Evolutionary conservation across 2,888 invertebrate species (phyloP).

Genomic region (Drosophila paramelanica): DNA sequence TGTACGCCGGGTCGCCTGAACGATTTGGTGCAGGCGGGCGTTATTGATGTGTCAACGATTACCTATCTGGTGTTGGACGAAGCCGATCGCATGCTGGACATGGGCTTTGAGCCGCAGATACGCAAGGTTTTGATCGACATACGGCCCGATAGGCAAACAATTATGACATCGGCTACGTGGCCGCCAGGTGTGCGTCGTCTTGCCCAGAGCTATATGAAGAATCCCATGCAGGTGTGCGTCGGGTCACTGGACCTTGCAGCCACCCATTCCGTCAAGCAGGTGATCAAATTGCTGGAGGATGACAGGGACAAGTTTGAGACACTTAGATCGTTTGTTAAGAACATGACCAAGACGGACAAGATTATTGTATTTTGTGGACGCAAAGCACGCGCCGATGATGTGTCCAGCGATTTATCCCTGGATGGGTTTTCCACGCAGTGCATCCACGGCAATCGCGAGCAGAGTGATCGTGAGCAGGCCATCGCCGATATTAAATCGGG

Average conservation of each 20-base stretch:
- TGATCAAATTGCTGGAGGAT: conserved; percentile 90
- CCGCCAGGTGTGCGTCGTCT: conserved; percentile 93
- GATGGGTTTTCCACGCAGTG: conserved; percentile 90
- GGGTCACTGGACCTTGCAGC: conserved; percentile 95
- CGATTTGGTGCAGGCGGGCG: conserved; percentile 91
- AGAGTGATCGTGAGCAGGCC: conserved; percentile 91
- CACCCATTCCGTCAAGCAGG: conserved; percentile 94
- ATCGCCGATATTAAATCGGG: conserved; percentile 93
- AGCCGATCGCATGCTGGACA: conserved; percentile 94
- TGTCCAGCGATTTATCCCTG: conserved; percentile 92
- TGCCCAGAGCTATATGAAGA: conserved; percentile 93
- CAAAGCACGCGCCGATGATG: conserved; percentile 92
- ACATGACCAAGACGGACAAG: conserved; percentile 92
- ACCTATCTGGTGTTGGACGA: conserved; percentile 97
- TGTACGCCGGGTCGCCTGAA: conserved; percentile 97
- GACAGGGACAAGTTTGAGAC: conserved; percentile 87
- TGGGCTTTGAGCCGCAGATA: conserved; percentile 96
- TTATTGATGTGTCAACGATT: conserved; percentile 91
- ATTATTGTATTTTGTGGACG: conserved; percentile 96
- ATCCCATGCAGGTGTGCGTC: conserved; percentile 95
- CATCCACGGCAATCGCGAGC: conserved; percentile 96
- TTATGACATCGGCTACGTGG: conserved; percentile 99
- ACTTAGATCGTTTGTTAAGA: conserved; percentile 89
- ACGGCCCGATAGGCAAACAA: conserved; percentile 95
- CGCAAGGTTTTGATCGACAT: conserved; percentile 92